Evolutionary conservation across 1,140 invertebrate genomes (phyloP), one percentile per base, ranked within the genome.

Genomic region (Harlomillsia oculata): DNA sequence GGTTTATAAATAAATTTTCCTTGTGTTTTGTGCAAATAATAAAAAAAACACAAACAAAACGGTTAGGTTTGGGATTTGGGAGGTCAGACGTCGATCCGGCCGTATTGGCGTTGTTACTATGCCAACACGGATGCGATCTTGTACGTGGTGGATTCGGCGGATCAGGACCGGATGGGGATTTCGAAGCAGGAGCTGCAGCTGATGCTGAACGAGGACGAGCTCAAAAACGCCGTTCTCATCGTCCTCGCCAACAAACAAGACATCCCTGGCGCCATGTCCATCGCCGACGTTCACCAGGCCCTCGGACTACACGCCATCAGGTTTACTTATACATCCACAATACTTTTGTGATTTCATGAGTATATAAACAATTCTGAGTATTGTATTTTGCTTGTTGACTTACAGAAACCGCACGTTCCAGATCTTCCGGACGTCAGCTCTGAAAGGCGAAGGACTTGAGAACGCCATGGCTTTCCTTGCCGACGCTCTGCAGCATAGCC

Each of bases 161-260:
- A 99, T 74, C 83, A 87, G 72, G 96, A 99, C 77, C 78, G 97
- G 75, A 96, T 99, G 78, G 92, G 92, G 54, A 97, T 98, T 74
- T 97, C 93, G 36, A 98, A 97, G 82, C 90, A 97, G 21, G 45
- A 48, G 25, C 45, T 58, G 23, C 30, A 49, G 29, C 56, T 39
- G 59, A 48, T 56, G 62, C 63, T 69, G 34, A 67, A 95, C 84
- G 97, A 99, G 75, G 96, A 99, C 71, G 97, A 99, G 72, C 74
- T 99, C 68, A 86, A 89, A 67, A 90, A 89, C 64, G 89, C 94
- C 50, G 85, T 97, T 68, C 76, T 99, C 56, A 87, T 97, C 29
- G 92, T 99, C 32, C 74, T 99, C 68, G 96, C 96, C n/a, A 99
- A 99, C 71, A 99, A 99, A 77, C 97, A 99, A 74, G 96, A 99